phyloP scores from a whole-genome alignment of 2,888 invertebrate species.

The Acanthosepion esculentum region DNA sequence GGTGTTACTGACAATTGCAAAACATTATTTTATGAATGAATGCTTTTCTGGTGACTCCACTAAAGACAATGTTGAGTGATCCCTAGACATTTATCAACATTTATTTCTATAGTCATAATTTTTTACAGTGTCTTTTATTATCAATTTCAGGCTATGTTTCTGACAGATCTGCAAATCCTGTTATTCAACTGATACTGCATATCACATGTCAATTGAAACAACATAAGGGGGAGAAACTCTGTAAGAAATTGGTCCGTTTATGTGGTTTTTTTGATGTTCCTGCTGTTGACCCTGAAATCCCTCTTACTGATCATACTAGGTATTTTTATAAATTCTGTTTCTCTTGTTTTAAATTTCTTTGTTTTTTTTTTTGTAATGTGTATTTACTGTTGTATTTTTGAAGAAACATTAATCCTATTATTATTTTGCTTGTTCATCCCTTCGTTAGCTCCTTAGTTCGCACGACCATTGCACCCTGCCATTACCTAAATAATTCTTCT shows the following conservation, averaged over 20 bases:
- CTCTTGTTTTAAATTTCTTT: background rate
- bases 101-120: background rate
- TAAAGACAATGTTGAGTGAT: background rate
- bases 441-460: too few relatives aligned
- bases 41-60: background rate
- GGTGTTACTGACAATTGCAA: too few relatives aligned
- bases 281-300: background rate
- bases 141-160: background rate
- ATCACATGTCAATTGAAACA: background rate
- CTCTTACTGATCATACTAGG: background rate
- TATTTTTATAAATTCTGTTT: background rate
- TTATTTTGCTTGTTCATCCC: too few relatives aligned
- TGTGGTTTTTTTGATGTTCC: slow-evolving; percentile 36
- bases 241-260: background rate
- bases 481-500: too few relatives aligned
- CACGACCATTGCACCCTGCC: too few relatives aligned
- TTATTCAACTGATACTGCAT: background rate
- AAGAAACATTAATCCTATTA: too few relatives aligned
- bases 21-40: too few relatives aligned
- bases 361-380: background rate
- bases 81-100: background rate
- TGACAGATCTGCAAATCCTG: background rate
- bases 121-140: background rate
- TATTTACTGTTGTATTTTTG: background rate
- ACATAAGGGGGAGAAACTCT: background rate